Percentiles rank a stretch among this genome's conserved stretches.
phyloP scores from a whole-genome alignment of 2,888 invertebrate species.

The Ptychoptera contaminata region DNA sequence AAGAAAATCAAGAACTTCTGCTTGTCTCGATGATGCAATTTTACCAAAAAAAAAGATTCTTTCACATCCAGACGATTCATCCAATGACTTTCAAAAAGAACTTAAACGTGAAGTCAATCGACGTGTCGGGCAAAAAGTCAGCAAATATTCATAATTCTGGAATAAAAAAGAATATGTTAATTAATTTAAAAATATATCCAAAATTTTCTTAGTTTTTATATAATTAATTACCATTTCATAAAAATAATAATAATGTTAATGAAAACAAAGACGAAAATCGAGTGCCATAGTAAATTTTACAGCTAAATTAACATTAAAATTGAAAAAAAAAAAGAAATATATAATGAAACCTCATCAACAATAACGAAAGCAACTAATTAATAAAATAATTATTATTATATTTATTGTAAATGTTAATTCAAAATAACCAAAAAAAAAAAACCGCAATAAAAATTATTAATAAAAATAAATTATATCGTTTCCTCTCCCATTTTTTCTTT shows the following conservation, averaged over 20 bases:
- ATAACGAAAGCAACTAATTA: background rate
- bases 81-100: slow-evolving; percentile 8
- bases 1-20: slow-evolving; percentile 12
- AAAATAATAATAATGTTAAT: background rate
- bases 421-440: too few species aligned
- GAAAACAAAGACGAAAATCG: background rate
- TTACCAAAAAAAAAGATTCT: slow-evolving; percentile 7
- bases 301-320: background rate
- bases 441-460: too few species aligned
- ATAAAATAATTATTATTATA: background rate
- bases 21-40: slow-evolving; percentile 10
- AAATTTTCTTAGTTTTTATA: background rate
- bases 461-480: too few species aligned
- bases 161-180: background rate
- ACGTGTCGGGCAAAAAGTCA: slow-evolving; percentile 8
- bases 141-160: background rate
- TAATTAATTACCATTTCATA: background rate
- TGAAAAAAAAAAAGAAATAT: too few species aligned
- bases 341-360: background rate
- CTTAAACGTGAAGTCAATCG: slow-evolving; percentile 7
- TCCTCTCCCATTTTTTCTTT: too few species aligned
- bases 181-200: background rate
- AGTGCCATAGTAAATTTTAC: background rate
- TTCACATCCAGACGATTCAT: slow-evolving; percentile 4
- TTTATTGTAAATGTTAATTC: too few species aligned